These are phyloP conservation scores for Spondyliosoma cantharus DNA, from an alignment of 2,797 vertebrate genomes.

Conservation along the genomic window DNA sequence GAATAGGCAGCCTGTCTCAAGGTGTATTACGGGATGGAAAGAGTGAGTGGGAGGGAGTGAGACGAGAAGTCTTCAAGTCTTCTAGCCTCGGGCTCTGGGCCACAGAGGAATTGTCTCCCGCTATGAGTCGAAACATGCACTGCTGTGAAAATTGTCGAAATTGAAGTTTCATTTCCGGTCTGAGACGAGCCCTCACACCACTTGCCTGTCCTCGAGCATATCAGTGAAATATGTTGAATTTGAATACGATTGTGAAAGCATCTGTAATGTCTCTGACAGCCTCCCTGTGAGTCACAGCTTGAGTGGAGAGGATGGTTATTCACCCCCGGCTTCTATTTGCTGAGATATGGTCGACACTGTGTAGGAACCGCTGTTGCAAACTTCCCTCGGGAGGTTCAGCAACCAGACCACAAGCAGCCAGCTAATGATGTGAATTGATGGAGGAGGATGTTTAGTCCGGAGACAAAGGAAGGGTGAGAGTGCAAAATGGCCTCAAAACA, in stretches of 20 bases:
- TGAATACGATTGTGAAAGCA: constrained; percentile 32
- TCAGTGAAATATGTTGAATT: constrained; percentile 25
- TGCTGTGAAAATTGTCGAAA: constrained; percentile 54
- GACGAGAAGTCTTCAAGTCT: constrained; percentile 34
- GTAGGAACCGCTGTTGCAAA: constrained; percentile 38
- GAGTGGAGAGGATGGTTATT: constrained; percentile 48
- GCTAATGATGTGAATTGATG: constrained; percentile 55
- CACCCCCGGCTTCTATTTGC: constrained; percentile 22
- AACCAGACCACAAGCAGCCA: constrained; percentile 47
- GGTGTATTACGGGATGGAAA: constrained; percentile 76
- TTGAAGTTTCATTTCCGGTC: constrained; percentile 62
- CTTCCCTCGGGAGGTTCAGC: constrained; percentile 44
- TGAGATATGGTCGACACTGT: constrained; percentile 4
- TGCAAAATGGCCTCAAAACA: constrained; percentile 49
- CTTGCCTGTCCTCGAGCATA: constrained; percentile 16
- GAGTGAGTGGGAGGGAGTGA: constrained; percentile 57
- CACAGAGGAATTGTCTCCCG: constrained; percentile 47
- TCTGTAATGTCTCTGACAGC: constrained; percentile 18
- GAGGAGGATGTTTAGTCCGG: constrained; percentile 50
- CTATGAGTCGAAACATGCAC: constrained; percentile 51
- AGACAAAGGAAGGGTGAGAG: constrained; percentile 43
- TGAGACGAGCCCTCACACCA: constrained; percentile 17
- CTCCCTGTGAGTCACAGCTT: constrained; percentile 63
- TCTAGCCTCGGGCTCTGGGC: constrained; percentile 55
- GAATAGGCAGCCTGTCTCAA: constrained; percentile 74